A percentile compares a stretch with the other conserved stretches of the same genome.
Conservation (phyloP, 2,797 vertebrate genomes). For the Coregonus sp. region DNA sequence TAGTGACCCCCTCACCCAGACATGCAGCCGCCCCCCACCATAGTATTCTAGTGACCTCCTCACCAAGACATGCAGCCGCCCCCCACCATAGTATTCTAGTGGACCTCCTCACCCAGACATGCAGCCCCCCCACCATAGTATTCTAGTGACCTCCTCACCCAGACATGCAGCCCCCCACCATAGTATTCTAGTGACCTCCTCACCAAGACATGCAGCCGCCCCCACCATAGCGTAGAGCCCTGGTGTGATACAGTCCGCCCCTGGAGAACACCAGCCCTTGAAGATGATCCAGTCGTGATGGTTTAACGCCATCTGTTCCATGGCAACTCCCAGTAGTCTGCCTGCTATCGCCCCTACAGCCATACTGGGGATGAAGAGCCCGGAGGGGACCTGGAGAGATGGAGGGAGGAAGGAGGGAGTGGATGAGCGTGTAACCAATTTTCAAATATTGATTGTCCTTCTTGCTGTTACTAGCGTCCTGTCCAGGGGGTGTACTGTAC, state of each 20-base stretch:
- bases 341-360: constrained; percentile 3
- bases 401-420: background rate
- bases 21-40: too few species aligned
- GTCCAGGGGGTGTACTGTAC: too few species aligned
- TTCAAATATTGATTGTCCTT: background rate
- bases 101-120: constrained; percentile 81
- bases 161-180: constrained; percentile 78
- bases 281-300: constrained; percentile 89
- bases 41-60: too few species aligned
- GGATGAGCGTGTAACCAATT: too few species aligned
- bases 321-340: constrained; percentile 40
- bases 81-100: constrained; percentile 90
- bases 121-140: constrained; percentile 92
- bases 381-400: background rate
- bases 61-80: too few species aligned
- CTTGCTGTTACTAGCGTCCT: background rate
- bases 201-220: constrained; percentile 91
- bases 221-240: constrained; percentile 98
- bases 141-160: too few species aligned
- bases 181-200: constrained; percentile 77
- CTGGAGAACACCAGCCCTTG: constrained; percentile 88
- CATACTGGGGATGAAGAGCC: constrained; percentile 2
- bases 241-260: constrained; percentile 91
- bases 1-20: too few species aligned
- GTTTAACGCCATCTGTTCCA: constrained; percentile 94